A percentile compares a stretch with the other conserved stretches of the same genome.
phyloP scores from a whole-genome alignment of 2,113 vertebrate genomes.

The Erinaceus europaeus region DNA sequence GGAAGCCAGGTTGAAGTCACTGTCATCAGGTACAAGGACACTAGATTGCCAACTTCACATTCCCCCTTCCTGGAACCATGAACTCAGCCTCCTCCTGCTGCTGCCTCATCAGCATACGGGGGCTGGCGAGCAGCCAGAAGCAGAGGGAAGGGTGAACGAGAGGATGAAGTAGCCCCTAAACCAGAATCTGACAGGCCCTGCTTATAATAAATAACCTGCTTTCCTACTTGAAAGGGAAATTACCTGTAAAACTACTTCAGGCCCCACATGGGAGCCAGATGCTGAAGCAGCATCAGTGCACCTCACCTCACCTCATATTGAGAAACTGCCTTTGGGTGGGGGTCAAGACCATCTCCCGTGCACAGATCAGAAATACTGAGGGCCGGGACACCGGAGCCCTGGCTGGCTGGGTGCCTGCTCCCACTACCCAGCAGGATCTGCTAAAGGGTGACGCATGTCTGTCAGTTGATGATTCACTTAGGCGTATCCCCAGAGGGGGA shows the following conservation, averaged over 20 bases:
- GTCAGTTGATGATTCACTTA: neutral
- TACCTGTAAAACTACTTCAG: neutral
- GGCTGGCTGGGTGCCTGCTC: neutral
- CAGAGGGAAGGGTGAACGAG: neutral
- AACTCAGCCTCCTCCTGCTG: neutral
- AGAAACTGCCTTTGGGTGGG: neutral
- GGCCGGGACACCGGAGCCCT: neutral
- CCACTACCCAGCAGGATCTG: neutral
- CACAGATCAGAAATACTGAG: neutral
- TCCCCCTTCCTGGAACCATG: neutral
- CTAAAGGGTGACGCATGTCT: neutral
- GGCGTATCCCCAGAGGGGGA: neutral
- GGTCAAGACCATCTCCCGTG: neutral
- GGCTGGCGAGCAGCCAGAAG: neutral
- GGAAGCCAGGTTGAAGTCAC: neutral
- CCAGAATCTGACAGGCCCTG: neutral
- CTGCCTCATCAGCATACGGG: neutral
- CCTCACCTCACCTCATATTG: neutral
- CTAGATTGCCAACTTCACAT: neutral
- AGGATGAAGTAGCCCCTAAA: neutral
- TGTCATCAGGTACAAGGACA: neutral
- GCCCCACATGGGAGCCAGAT: neutral
- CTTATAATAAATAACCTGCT: neutral
- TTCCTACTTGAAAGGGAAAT: neutral
- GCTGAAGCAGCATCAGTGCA: conserved; percentile 9